Evolutionary conservation across 2,113 vertebrate species (phyloP), one percentile per base, ranked within the genome.

Genomic region (Macrotus californicus): DNA sequence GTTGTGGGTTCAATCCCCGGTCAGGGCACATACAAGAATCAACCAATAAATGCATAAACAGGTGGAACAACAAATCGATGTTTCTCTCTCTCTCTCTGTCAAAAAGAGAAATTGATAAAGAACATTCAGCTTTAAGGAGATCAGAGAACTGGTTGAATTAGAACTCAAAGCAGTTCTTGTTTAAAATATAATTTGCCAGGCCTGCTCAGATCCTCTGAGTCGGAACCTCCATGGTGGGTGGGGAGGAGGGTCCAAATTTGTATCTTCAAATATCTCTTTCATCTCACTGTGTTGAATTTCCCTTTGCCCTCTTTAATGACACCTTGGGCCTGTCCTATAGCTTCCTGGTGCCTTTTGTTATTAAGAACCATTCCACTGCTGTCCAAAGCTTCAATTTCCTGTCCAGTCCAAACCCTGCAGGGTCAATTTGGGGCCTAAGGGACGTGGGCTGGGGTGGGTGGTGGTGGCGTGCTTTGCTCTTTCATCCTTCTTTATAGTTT

Each of bases 211-310:
- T 21, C 41, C 16, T 43, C 22, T 24, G 56, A 89, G 69, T 70
- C 73, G 72, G 59, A 69, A 24, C 46, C 72, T 86, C 22, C 50
- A 7, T 16, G 0, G 4, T 5, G 50, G 26, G 3, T 5, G 36
- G 21, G 26, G 22, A 29, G 1, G 10, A 10, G 11, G 5, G 2
- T 6, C 15, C 61, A 26, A 15, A 18, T 21, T 64, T 13, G 1
- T 1, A 6, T 43, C 73, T 52, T 72, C 41, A 31, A 18, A 6
- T 24, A 50, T n/a, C 29, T 36, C 22, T 41, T 56, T 73, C 22
- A 50, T 29, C 15, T 18, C 21, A 15, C 22, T 77, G 6, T 34
- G 39, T 10, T 61, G 56, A 69, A 29, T 84, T 36, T 79, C 48
- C 36, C 31, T 84, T 72, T 14, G 6, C n/a, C 75, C 59, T 61